These are phyloP conservation scores for Ostrea edulis DNA, from an alignment of 1,140 invertebrate species.

Conservation along the genomic window DNA sequence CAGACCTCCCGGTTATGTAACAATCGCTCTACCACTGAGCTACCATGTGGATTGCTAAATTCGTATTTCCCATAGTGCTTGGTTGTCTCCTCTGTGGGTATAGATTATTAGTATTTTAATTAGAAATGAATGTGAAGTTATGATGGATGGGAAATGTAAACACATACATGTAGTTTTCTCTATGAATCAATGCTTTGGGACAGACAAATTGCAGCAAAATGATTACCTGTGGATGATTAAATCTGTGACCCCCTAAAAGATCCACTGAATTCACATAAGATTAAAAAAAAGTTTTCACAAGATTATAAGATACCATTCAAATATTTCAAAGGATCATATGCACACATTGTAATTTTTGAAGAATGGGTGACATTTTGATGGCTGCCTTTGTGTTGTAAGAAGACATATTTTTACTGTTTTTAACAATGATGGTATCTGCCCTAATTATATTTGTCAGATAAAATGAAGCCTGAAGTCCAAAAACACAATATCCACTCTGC, in stretches of 20 bases:
- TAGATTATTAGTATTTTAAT: no score
- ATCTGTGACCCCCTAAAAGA: not conserved
- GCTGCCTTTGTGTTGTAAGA: constrained; percentile 14
- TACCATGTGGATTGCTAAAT: no score
- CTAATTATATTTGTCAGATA: constrained; percentile 34
- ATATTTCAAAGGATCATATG: constrained; percentile 21
- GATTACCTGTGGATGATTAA: not conserved
- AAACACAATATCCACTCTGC: constrained; percentile 36
- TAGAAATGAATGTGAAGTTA: no score
- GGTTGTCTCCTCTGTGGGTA: no score
- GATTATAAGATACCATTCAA: constrained; percentile 20
- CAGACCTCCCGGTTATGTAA: no score
- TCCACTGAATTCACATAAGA: not conserved
- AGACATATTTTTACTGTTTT: constrained; percentile 38
- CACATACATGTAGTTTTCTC: no score
- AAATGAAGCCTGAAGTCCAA: constrained; percentile 14
- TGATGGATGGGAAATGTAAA: no score
- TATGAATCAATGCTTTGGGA: no score
- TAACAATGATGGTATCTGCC: constrained; percentile 27
- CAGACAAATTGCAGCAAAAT: not conserved
- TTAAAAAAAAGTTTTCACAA: not conserved
- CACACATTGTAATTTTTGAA: not conserved
- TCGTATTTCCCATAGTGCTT: no score
- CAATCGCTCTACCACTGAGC: no score
- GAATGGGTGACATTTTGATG: constrained; percentile 12